Evolutionary conservation across 2,888 invertebrate genomes (phyloP), one percentile per base, ranked within the genome.

Genomic region (Heteromyza rotundicornis): DNA sequence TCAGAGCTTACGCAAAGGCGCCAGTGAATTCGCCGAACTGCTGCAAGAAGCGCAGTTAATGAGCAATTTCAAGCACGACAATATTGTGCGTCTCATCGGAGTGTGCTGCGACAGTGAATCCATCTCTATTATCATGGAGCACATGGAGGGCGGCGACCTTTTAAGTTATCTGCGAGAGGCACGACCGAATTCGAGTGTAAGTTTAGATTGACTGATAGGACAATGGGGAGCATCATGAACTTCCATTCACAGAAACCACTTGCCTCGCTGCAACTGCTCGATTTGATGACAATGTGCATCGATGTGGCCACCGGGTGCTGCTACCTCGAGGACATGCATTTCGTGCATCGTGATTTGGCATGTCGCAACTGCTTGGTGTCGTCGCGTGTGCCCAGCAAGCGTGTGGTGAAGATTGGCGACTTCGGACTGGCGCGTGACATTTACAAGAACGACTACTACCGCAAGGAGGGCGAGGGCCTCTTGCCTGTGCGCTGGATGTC

Each of bases 401-500:
- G 86, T 40, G 84, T 86, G n/a, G 86, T 87, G 1, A 87, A 95
- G 60, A 90, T 95, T 14, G 98, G 97, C 0, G 98, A 98, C 84
- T 98, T 98, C 81, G 98, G 98, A 0, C 86, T 99, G 8, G 97
- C 98, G 0, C 86, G 98, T 65, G 98, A 98, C 81, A 95, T 98
- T 66, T 98, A 98, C 83, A 95, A 95, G 81, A 96, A 94, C 77
- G 98, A 98, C 81, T 99, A 98, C 78, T 99, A 98, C 79, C 88
- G 97, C 67, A 97, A 98, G 82, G 96, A 96, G 83, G 93, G 94
- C 1, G 91, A 91, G 85, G 90, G 96, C 1, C 84, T 97, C 51
- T 82, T 98, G 56, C 98, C 98, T 1, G 96, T 98, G 1, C 87
- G 97, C 44, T 98, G 98, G 98, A 98, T 99, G 97, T 92, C 97